Conservation (phyloP, 2,113 vertebrate species). For the Propithecus coquereli region DNA sequence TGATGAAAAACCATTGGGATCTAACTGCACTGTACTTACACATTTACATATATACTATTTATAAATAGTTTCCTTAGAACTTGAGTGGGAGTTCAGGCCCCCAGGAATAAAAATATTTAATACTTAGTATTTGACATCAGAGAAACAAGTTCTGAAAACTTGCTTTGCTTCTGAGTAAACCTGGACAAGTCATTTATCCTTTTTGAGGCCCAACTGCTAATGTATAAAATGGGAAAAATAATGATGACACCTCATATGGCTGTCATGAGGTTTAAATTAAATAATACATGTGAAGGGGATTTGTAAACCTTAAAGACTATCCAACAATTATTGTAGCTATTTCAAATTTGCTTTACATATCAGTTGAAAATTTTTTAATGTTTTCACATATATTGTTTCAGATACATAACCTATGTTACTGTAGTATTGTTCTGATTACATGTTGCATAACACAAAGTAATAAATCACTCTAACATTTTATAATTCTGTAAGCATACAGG, state of each 20-base stretch:
- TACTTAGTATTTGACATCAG: neutral
- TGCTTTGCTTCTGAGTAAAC: neutral
- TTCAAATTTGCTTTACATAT: neutral
- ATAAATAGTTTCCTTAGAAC: neutral
- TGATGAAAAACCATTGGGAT: neutral
- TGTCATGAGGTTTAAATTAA: neutral
- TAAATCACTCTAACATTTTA: neutral
- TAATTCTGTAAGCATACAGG: neutral
- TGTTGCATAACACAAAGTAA: neutral
- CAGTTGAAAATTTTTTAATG: neutral
- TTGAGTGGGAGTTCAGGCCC: neutral
- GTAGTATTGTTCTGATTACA: neutral
- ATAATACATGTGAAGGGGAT: neutral
- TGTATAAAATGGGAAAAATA: neutral
- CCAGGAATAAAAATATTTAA: neutral
- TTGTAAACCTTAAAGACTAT: neutral
- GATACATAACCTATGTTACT: neutral
- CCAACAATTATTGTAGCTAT: neutral
- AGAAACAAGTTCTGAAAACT: neutral
- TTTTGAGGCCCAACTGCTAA: neutral
- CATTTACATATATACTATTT: neutral
- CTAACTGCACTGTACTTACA: neutral
- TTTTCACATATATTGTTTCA: neutral
- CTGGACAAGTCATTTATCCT: neutral
- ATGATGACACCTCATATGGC: neutral